A percentile compares a stretch with the other conserved stretches of the same genome.
These are phyloP conservation scores for Leptodactylus fallax DNA, from an alignment of 2,797 vertebrate genomes.

Conservation along the genomic window DNA sequence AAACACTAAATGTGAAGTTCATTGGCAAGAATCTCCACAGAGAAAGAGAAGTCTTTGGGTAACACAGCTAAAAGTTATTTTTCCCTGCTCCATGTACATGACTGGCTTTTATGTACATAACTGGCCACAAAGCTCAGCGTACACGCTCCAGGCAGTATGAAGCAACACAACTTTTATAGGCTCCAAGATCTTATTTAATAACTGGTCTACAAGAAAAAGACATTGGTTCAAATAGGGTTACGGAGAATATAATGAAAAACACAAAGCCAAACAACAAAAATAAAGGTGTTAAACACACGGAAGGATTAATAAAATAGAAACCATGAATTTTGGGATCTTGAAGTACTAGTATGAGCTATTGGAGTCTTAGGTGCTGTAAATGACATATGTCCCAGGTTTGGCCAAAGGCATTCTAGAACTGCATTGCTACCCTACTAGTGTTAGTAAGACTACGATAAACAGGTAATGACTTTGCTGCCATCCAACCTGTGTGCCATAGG, in stretches of 20 bases:
- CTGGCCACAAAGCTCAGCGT: slow-evolving; percentile 27
- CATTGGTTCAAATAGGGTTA: slow-evolving; percentile 47
- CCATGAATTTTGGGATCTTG: too few relatives aligned
- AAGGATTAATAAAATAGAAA: not conserved
- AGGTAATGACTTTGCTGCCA: too few relatives aligned
- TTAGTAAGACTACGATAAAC: too few relatives aligned
- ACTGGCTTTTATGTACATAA: not conserved
- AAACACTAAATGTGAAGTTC: slow-evolving; percentile 45
- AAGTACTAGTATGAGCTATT: not conserved
- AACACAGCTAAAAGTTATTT: slow-evolving; percentile 35
- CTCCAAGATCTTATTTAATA: slow-evolving; percentile 46
- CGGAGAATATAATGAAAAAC: slow-evolving; percentile 37
- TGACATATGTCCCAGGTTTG: not conserved
- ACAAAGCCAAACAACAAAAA: slow-evolving; percentile 4
- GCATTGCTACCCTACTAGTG: too few relatives aligned
- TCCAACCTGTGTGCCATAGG: too few relatives aligned
- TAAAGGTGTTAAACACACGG: not conserved
- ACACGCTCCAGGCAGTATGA: slow-evolving; percentile 40
- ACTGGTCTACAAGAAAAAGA: slow-evolving; percentile 27
- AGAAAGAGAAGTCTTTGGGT: slow-evolving; percentile 32
- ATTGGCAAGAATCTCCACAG: slow-evolving; percentile 35
- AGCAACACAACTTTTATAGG: slow-evolving; percentile 27
- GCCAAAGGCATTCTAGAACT: too few relatives aligned
- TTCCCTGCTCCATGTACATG: slow-evolving; percentile 9
- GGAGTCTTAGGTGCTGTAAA: not conserved